These are phyloP conservation scores for Cariama cristata DNA, from an alignment of 2,113 vertebrate species.

Conservation along the genomic window DNA sequence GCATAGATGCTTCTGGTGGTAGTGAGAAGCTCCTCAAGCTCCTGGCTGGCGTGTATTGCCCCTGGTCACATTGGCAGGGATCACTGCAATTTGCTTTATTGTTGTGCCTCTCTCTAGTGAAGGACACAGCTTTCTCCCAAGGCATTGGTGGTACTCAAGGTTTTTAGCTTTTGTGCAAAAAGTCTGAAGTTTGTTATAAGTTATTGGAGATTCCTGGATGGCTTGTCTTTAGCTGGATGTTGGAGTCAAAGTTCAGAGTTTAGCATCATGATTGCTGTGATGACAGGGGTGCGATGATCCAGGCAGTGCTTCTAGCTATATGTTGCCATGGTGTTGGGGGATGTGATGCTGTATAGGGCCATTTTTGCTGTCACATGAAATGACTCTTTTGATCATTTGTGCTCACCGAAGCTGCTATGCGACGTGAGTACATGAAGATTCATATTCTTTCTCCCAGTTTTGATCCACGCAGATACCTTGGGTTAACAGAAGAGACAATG, in stretches of 20 bases:
- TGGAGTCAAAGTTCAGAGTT: background rate
- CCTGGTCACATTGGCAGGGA: background rate
- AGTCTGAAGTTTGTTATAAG: background rate
- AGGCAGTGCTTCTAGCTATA: background rate
- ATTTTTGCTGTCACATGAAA: background rate
- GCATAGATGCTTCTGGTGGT: background rate
- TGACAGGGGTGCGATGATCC: too few species aligned
- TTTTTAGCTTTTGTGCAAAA: background rate
- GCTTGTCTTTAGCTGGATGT: background rate
- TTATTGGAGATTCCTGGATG: background rate
- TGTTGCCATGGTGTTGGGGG: background rate
- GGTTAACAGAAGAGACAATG: background rate
- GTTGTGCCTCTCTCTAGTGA: background rate
- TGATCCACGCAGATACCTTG: background rate
- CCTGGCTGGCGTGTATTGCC: background rate
- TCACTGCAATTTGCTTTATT: background rate
- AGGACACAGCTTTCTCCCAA: background rate
- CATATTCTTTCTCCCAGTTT: background rate
- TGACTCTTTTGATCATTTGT: background rate
- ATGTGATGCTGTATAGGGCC: background rate
- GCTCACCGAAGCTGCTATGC: background rate
- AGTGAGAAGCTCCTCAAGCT: background rate
- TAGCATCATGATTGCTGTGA: background rate
- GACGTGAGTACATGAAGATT: background rate
- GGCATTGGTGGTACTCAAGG: background rate